These are phyloP conservation scores for Epinotia brunnichana DNA, from an alignment of 2,888 invertebrate species.

Conservation along the genomic window DNA sequence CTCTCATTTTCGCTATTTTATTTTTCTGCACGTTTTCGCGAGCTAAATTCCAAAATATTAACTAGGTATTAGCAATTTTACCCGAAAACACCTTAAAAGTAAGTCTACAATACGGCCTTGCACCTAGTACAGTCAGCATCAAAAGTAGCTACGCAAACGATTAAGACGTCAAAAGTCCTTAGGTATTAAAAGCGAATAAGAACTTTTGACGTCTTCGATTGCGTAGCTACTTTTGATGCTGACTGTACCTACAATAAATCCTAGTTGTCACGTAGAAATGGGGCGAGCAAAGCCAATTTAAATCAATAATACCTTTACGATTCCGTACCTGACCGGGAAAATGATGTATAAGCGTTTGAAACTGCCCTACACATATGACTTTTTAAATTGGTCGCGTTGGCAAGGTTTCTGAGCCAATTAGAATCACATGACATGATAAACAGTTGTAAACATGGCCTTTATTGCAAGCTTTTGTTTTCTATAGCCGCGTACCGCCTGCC, in stretches of 20 bases:
- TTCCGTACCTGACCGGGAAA: not conserved
- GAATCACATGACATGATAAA: slow-evolving; percentile 15
- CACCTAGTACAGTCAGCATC: no score
- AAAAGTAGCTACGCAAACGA: no score
- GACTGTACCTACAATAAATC: not conserved
- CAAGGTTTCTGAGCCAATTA: slow-evolving; percentile 22
- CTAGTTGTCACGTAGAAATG: slow-evolving; percentile 3
- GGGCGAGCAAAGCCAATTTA: slow-evolving; percentile 12
- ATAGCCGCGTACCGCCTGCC: no score
- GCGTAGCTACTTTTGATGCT: no score
- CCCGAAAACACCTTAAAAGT: no score
- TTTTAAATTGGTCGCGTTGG: not conserved
- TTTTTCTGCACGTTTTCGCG: no score
- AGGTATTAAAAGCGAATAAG: no score
- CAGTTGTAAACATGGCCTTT: slow-evolving; percentile 7
- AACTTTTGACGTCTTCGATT: not conserved
- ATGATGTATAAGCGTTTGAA: not conserved
- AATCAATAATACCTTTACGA: slow-evolving; percentile 23
- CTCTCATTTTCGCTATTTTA: no score
- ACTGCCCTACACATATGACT: not conserved
- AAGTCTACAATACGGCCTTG: no score
- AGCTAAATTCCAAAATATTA: no score
- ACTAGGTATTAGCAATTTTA: no score
- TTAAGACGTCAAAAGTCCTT: no score
- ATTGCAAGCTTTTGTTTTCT: not conserved